Evolutionary conservation across 2,113 vertebrate genomes (phyloP).

Genomic region (Eulemur rufifrons): DNA sequence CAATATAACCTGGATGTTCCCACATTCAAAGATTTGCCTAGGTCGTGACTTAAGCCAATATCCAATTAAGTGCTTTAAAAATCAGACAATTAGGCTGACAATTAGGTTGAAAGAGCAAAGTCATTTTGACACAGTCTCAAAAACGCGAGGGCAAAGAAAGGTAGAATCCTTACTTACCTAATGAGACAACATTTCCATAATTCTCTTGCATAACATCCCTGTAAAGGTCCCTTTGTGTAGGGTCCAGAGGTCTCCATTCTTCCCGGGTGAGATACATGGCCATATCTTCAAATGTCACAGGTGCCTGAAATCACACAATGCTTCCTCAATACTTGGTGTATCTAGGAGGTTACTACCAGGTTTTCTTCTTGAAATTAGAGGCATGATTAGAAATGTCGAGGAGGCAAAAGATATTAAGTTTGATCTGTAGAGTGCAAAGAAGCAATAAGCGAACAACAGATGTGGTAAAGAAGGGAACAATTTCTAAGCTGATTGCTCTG

Average conservation of each 20-base stretch:
- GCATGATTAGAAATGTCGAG: slow-evolving; percentile 48
- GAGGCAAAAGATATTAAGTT: slow-evolving; percentile 53
- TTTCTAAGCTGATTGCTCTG: background rate
- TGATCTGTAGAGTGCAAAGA: slow-evolving; percentile 41
- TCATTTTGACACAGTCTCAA: slow-evolving; percentile 32
- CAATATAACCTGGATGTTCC: slow-evolving; percentile 19
- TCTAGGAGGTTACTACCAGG: background rate
- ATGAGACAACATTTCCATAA: slow-evolving; percentile 75
- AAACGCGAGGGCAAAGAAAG: background rate
- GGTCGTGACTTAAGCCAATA: background rate
- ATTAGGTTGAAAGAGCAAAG: slow-evolving; percentile 5
- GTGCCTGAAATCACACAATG: slow-evolving; percentile 77
- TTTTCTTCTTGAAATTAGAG: slow-evolving; percentile 65
- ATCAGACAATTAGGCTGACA: background rate
- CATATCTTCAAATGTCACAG: slow-evolving; percentile 80
- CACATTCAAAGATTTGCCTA: slow-evolving; percentile 23
- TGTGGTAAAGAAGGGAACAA: background rate
- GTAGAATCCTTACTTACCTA: slow-evolving; percentile 70
- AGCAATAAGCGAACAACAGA: slow-evolving; percentile 36
- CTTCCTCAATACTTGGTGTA: slow-evolving; percentile 56
- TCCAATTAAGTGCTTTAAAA: slow-evolving; percentile 46
- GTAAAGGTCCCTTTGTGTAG: slow-evolving; percentile 78
- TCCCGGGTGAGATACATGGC: slow-evolving; percentile 79
- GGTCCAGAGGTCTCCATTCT: slow-evolving; percentile 79
- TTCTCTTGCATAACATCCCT: slow-evolving; percentile 79